Evolutionary conservation across 2,113 vertebrate genomes (phyloP).

Genomic region (Progne subis): DNA sequence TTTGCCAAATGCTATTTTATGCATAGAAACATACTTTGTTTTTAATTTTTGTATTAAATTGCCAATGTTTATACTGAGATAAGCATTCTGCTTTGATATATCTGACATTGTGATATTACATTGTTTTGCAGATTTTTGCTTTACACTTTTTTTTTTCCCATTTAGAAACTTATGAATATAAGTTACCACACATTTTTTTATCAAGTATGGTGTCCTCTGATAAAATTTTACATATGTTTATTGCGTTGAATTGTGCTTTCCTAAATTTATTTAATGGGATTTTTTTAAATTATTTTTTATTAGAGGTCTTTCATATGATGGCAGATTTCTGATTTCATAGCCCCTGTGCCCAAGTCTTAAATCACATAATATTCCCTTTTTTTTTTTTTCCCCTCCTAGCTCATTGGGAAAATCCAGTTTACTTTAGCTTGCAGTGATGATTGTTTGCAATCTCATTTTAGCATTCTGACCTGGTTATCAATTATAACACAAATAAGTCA

Average conservation of each 20-base stretch:
- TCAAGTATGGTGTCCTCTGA: background rate
- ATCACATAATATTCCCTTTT: background rate
- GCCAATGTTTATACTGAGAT: background rate
- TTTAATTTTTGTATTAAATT: background rate
- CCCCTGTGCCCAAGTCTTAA: background rate
- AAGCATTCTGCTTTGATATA: background rate
- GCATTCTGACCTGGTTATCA: conserved; percentile 14
- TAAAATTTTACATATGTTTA: background rate
- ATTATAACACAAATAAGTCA: background rate
- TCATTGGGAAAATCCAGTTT: background rate
- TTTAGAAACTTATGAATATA: background rate
- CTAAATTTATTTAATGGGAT: background rate
- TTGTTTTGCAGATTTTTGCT: background rate
- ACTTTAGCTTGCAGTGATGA: background rate
- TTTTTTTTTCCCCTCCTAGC: background rate
- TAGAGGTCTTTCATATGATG: background rate
- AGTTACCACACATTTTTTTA: background rate
- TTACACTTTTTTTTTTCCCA: background rate
- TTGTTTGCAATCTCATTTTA: background rate
- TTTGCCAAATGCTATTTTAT: background rate
- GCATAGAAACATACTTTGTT: background rate
- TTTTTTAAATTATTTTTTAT: background rate
- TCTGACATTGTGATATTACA: background rate
- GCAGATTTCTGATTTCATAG: background rate
- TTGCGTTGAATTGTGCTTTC: background rate